Evolutionary conservation across 2,797 vertebrate genomes (phyloP).

Genomic region (Oreochromis mossambicus): DNA sequence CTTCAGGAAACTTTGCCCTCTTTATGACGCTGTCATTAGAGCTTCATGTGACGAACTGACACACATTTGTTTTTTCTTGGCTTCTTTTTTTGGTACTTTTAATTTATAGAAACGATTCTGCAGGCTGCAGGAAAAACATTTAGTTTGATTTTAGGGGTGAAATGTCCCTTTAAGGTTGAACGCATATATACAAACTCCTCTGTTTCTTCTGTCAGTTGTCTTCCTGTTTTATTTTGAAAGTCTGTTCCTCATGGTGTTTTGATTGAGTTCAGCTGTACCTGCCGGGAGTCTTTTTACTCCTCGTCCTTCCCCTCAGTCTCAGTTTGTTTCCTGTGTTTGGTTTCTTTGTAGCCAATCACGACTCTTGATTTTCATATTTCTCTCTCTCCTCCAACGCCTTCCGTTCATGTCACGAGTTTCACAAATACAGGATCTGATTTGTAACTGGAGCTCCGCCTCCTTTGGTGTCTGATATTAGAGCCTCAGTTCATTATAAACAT

Average conservation of each 20-base stretch:
- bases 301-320: not conserved
- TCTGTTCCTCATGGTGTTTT: not conserved
- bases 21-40: not conserved
- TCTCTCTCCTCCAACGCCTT: not conserved
- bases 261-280: accelerated
- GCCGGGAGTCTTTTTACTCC: not conserved
- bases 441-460: not conserved
- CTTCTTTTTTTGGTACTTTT: accelerated
- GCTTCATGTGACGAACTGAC: not conserved
- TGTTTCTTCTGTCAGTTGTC: not conserved
- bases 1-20: not conserved
- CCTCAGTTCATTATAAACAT: not conserved
- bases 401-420: not conserved
- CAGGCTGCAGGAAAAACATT: not conserved
- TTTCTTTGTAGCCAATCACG: not conserved
- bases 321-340: not conserved
- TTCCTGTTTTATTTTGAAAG: not conserved
- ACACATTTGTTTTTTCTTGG: accelerated
- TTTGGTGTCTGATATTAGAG: accelerated
- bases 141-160: not conserved
- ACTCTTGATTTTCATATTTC: not conserved
- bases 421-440: not conserved
- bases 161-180: not conserved
- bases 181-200: accelerated
- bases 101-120: accelerated